A percentile compares a stretch with the other conserved stretches of the same genome.
These are phyloP conservation scores for Addax nasomaculatus DNA, from an alignment of 2,113 vertebrate genomes.

Conservation along the genomic window DNA sequence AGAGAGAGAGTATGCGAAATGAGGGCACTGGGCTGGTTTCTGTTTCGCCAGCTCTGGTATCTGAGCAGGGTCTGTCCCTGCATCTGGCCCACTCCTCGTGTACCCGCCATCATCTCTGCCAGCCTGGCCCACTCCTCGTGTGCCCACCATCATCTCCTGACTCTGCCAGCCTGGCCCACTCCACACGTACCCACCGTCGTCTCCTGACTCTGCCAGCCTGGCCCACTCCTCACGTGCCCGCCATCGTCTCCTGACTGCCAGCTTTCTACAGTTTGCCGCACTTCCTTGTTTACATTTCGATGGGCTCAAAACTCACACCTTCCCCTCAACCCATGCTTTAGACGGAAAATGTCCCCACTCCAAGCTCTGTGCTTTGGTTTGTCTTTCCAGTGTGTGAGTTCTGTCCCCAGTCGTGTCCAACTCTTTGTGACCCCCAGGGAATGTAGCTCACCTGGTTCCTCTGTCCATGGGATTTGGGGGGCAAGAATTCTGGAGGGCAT, in stretches of 20 bases:
- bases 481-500: neutral
- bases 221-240: rapidly evolving
- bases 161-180: too few relatives aligned
- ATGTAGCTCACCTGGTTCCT: neutral
- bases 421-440: neutral
- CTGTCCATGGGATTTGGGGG: neutral
- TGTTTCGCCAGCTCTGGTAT: neutral
- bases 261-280: neutral
- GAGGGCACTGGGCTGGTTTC: neutral
- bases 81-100: rapidly evolving
- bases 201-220: too few relatives aligned
- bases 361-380: neutral
- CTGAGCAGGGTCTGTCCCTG: neutral
- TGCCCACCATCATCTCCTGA: too few relatives aligned
- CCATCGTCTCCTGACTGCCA: neutral
- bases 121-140: too few relatives aligned
- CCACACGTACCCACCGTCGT: rapidly evolving
- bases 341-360: neutral
- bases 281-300: neutral
- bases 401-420: rapidly evolving
- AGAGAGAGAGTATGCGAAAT: neutral
- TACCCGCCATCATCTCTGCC: rapidly evolving
- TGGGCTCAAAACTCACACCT: neutral
- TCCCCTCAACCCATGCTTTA: neutral
- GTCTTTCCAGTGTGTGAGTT: neutral